phyloP scores from a whole-genome alignment of 1,140 invertebrate genomes.

The Harpegnathos saltator region DNA sequence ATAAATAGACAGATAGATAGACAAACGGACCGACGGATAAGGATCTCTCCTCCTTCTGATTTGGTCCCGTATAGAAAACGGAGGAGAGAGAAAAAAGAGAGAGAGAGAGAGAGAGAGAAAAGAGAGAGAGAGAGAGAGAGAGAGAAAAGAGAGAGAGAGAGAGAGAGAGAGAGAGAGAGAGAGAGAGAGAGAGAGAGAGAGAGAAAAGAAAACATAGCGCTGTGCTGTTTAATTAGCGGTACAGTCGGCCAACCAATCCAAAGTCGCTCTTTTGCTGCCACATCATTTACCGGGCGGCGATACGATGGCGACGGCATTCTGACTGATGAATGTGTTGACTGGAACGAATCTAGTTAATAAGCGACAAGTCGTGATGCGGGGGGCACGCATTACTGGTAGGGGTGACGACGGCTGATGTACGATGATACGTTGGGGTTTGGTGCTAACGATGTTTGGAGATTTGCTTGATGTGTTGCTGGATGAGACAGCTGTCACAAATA shows the following conservation, averaged over 20 bases:
- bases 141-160: too few relatives aligned
- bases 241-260: slow-evolving; percentile 69
- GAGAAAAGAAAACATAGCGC: slow-evolving; percentile 79
- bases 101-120: too few relatives aligned
- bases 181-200: too few relatives aligned
- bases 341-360: slow-evolving; percentile 85
- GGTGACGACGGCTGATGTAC: slow-evolving; percentile 83
- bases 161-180: too few relatives aligned
- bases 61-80: neutral
- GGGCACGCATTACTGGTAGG: slow-evolving; percentile 85
- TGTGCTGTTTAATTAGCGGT: slow-evolving; percentile 73
- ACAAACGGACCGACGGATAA: too few relatives aligned
- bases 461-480: slow-evolving; percentile 79
- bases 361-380: slow-evolving; percentile 84
- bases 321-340: slow-evolving; percentile 83
- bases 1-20: too few relatives aligned
- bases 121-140: too few relatives aligned
- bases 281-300: slow-evolving; percentile 81
- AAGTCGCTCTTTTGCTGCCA: slow-evolving; percentile 73
- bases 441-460: slow-evolving; percentile 83
- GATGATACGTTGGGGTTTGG: slow-evolving; percentile 85
- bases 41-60: neutral
- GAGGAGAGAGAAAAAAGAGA: neutral
- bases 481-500: slow-evolving; percentile 89
- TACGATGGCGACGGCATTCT: slow-evolving; percentile 81